Percentiles rank a stretch among this genome's conserved stretches.
These are phyloP conservation scores for Chrysomallon squamiferum DNA, from an alignment of 1,140 invertebrate genomes.

Conservation along the genomic window DNA sequence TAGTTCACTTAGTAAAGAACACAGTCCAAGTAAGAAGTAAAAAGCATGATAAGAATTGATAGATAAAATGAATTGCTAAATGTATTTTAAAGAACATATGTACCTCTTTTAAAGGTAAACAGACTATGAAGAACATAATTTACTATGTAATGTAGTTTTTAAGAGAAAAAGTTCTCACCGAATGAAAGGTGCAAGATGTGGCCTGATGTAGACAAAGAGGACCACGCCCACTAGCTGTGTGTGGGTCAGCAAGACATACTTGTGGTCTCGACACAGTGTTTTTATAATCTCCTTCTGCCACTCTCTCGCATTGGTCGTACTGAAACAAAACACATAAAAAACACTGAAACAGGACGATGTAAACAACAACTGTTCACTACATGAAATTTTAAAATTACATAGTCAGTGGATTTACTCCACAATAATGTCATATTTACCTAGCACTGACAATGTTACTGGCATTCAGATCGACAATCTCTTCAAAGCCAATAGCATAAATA, in stretches of 20 bases:
- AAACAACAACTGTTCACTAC: no score
- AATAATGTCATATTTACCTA: conserved; percentile 66
- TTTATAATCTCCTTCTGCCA: conserved; percentile 97
- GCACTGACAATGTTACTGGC: conserved; percentile 97
- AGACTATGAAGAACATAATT: no score
- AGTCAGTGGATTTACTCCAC: no score
- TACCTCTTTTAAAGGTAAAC: no score
- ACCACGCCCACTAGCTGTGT: conserved; percentile 98
- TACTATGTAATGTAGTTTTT: no score
- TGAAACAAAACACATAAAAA: conserved; percentile 47
- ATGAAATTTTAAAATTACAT: no score
- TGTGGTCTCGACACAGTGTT: conserved; percentile 84
- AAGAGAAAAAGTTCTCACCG: no score
- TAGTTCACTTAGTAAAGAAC: no score
- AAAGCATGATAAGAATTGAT: no score
- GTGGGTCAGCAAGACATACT: conserved; percentile 92
- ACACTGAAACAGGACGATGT: background rate
- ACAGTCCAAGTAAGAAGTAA: no score
- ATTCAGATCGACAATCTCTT: conserved; percentile 99
- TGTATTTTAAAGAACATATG: no score
- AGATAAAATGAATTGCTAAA: no score
- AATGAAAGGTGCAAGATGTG: conserved; percentile 84
- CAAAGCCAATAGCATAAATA: conserved; percentile 97
- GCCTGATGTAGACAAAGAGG: conserved; percentile 91
- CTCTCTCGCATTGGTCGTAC: conserved; percentile 92